These are phyloP conservation scores for Monopterus albus DNA, from an alignment of 2,113 vertebrate species.

Conservation along the genomic window DNA sequence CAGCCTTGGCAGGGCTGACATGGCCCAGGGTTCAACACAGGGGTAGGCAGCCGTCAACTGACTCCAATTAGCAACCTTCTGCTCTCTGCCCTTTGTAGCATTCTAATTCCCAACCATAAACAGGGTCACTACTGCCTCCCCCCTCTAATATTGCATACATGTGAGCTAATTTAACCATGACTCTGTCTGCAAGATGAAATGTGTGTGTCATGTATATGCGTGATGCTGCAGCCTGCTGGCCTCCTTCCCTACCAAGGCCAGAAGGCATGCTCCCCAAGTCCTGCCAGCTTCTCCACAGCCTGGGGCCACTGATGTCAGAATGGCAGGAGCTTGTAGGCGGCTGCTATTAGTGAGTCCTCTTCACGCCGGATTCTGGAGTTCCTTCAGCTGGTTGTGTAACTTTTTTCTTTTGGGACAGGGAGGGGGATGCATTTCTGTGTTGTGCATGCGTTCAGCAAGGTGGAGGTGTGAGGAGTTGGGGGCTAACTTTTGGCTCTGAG, in stretches of 20 bases:
- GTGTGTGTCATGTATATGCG: slow-evolving; percentile 3
- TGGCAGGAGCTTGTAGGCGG: slow-evolving; percentile 82
- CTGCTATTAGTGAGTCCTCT: slow-evolving; percentile 81
- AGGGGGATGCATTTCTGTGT: slow-evolving; percentile 22
- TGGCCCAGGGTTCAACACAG: slow-evolving; percentile 67
- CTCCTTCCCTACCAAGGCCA: slow-evolving; percentile 78
- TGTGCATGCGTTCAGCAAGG: slow-evolving; percentile 18
- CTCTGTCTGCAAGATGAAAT: slow-evolving; percentile 21
- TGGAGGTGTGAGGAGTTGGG: slow-evolving; percentile 20
- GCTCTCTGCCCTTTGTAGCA: slow-evolving; percentile 42
- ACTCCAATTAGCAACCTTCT: slow-evolving; percentile 32
- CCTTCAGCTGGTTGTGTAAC: slow-evolving; percentile 78
- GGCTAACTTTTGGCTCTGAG: slow-evolving; percentile 36
- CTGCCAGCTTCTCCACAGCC: slow-evolving; percentile 78
- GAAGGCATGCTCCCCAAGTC: slow-evolving; percentile 77
- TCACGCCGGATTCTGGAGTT: slow-evolving; percentile 81
- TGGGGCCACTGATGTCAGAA: slow-evolving; percentile 82
- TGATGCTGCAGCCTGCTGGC: slow-evolving; percentile 66
- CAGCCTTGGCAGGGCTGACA: slow-evolving; percentile 58
- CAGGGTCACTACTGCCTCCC: slow-evolving; percentile 47
- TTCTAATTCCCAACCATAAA: slow-evolving; percentile 25
- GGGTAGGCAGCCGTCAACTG: slow-evolving; percentile 49
- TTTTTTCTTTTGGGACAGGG: slow-evolving; percentile 50
- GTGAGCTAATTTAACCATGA: slow-evolving; percentile 24
- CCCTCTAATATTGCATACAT: slow-evolving; percentile 19